Base-by-base conservation (phyloP, 1,140 invertebrate genomes). In the Pemphigus obesinymphae region DNA sequence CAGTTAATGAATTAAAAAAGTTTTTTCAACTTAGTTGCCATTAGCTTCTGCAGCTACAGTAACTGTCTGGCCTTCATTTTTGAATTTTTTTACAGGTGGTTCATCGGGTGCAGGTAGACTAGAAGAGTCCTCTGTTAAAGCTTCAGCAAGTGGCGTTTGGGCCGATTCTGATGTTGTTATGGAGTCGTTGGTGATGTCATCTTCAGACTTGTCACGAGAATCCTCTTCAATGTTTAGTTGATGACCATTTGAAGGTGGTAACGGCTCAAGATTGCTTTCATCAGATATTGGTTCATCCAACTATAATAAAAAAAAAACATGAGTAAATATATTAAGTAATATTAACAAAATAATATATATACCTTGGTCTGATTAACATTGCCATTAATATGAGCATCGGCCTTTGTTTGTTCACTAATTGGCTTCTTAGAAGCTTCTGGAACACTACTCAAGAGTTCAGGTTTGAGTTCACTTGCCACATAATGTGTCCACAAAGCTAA, bases 401-500 rank as follows among this genome's bases (percentile, higher is more conserved):
- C 84, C 82, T 85, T 82, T 31, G 80, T 82, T 29, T 68, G 53
- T 45, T 70, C 70, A 43, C 55, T 81, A 40, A 50, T 31, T 53
- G 73, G 40, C 20, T 76, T 81, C 48, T 82, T n/a, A 80, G 29
- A 84, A 82, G 40, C 78, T 81, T 66, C 83, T 4, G 92, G 94
- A 87, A 94, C 93, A 83, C 91, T 91, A 83, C 94, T 92, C 26
- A 97, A 88, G 81, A 96, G 87, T 85, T 95, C 92, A 40, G 95
- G 94, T 86, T 94, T 93, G 84, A 95, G 86, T 84, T 96, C 94
- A 55, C 92, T 91, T 66, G 94, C 91, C 43, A 96, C 91, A 86
- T 93, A 95, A 87, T 96, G 95, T 82, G 95, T 93, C 95, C 95
- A 97, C 61, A 97, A 86, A 7, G 95, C 94, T 84, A 96, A 86